phyloP scores from a whole-genome alignment of 37 sponge, comb jelly and placozoan genomes.

The Hormiphora californensis region DNA sequence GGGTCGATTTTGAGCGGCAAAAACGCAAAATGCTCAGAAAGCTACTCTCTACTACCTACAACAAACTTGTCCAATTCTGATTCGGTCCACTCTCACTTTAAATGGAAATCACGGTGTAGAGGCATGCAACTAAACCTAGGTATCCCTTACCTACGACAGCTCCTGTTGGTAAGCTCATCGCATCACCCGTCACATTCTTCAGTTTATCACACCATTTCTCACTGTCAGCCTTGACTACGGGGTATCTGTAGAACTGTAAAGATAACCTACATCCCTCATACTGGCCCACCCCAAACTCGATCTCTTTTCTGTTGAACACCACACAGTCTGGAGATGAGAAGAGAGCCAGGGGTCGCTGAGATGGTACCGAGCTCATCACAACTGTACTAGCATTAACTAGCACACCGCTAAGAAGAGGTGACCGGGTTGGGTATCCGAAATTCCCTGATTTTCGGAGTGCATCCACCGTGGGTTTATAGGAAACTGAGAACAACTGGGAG shows the following conservation, averaged over 20 bases:
- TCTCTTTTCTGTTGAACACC: not conserved
- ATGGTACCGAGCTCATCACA: not conserved
- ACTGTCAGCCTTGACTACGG: not conserved
- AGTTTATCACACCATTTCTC: not conserved
- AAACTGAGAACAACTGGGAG: conserved; percentile 4
- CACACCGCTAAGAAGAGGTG: not conserved
- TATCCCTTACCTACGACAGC: conserved; percentile 10
- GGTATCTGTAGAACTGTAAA: conserved; percentile 7
- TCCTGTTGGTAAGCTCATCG: not conserved
- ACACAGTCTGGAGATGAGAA: not conserved
- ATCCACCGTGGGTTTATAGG: not conserved
- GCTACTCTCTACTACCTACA: too few species aligned
- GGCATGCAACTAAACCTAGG: not conserved
- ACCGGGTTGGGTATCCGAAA: conserved; percentile 10
- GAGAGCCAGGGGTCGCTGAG: not conserved
- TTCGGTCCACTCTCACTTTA: too few species aligned
- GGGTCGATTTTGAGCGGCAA: too few species aligned
- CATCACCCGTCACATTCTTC: not conserved
- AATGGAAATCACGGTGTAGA: not conserved
- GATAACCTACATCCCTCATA: conserved; percentile 3
- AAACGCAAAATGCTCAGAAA: too few species aligned
- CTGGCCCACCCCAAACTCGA: conserved; percentile 9
- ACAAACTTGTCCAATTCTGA: too few species aligned
- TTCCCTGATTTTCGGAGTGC: not conserved
- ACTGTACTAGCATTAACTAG: not conserved